These are phyloP conservation scores for Channa maculata DNA, from an alignment of 2,113 vertebrate genomes.

Conservation along the genomic window DNA sequence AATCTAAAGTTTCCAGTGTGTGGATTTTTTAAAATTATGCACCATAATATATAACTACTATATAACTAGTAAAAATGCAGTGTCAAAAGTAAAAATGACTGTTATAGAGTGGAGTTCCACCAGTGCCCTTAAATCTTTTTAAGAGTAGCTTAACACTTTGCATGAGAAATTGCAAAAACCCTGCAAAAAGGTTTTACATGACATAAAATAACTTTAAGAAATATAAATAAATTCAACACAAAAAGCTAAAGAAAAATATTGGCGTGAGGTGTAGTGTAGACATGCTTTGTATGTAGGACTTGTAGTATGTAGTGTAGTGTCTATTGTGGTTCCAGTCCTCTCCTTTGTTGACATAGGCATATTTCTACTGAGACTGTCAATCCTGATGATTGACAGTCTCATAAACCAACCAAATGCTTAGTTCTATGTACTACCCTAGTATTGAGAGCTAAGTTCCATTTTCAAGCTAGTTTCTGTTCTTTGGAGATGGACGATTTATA, in stretches of 20 bases:
- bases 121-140: not conserved
- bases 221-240: constrained; percentile 50
- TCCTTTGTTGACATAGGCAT: not conserved
- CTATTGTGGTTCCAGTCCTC: not conserved
- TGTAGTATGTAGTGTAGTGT: not conserved
- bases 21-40: not conserved
- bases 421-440: no score
- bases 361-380: no score
- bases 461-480: no score
- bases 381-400: no score
- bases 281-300: constrained; percentile 2
- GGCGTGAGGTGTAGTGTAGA: constrained; percentile 16
- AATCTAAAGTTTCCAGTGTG: not conserved
- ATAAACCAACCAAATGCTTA: no score
- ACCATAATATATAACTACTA: not conserved
- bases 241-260: constrained; percentile 20
- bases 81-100: not conserved
- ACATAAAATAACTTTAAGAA: constrained; percentile 33
- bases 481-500: no score
- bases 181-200: constrained; percentile 2
- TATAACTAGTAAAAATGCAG: not conserved
- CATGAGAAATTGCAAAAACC: constrained; percentile 17
- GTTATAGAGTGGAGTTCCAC: not conserved
- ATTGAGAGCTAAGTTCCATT: no score
- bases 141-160: not conserved